These are phyloP conservation scores for Ophioderma brevispina DNA, from an alignment of 35 echinoderm and acorn worm species.

Conservation along the genomic window DNA sequence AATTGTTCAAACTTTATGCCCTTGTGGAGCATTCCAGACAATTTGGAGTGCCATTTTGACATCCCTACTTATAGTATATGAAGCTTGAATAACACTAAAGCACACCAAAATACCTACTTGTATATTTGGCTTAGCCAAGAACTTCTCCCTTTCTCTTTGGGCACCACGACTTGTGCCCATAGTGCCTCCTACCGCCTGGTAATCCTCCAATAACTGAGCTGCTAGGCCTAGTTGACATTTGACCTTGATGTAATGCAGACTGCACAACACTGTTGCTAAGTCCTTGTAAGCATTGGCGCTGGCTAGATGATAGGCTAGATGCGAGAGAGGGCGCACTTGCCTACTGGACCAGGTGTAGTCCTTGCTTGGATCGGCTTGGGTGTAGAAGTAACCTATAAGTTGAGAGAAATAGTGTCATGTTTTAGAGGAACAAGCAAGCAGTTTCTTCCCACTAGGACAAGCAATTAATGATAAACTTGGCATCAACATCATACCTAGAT, in stretches of 20 bases:
- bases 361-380: constrained; percentile 43
- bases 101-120: constrained; percentile 38
- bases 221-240: constrained; percentile 71
- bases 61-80: too few relatives aligned
- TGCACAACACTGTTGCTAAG: constrained; percentile 55
- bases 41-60: too few relatives aligned
- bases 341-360: constrained; percentile 35
- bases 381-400: constrained; percentile 76
- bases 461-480: too few relatives aligned
- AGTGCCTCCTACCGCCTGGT: constrained; percentile 31
- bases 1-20: too few relatives aligned
- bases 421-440: too few relatives aligned
- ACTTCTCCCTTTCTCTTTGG: constrained; percentile 75
- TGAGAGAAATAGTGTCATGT: neutral
- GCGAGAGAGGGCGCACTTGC: constrained; percentile 58
- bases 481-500: too few relatives aligned
- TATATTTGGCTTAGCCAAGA: constrained; percentile 45
- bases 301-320: constrained; percentile 88
- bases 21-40: too few relatives aligned
- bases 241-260: constrained; percentile 72
- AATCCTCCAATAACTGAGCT: constrained; percentile 62
- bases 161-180: constrained; percentile 22
- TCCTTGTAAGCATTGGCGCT: constrained; percentile 60
- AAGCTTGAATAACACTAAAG: neutral
- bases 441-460: too few relatives aligned